Evolutionary conservation across 1,140 invertebrate genomes (phyloP).

Genomic region (Temnothorax nylanderi): DNA sequence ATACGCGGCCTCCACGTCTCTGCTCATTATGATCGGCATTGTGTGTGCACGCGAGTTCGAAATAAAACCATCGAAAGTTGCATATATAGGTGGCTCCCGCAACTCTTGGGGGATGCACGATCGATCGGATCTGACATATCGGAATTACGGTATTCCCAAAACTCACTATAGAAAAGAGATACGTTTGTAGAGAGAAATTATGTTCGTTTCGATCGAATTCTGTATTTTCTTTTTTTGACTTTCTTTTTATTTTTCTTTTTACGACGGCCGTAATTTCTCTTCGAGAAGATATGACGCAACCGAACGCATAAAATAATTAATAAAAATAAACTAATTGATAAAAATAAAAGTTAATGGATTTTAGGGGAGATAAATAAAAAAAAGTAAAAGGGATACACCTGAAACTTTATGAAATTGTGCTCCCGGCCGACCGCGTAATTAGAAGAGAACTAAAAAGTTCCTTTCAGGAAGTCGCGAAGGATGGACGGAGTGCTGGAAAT

Average conservation of each 20-base stretch:
- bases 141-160: background rate
- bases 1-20: slow-evolving; percentile 34
- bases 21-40: slow-evolving; percentile 58
- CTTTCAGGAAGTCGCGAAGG: background rate
- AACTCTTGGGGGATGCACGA: background rate
- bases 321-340: background rate
- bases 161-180: background rate
- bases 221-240: background rate
- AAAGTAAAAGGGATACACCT: background rate
- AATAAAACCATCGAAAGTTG: slow-evolving; percentile 33
- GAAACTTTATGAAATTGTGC: background rate
- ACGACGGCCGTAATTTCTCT: no score
- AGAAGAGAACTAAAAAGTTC: slow-evolving; percentile 1
- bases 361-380: background rate
- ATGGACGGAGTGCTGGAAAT: slow-evolving; percentile 5
- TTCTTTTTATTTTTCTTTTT: background rate
- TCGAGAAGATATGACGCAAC: background rate
- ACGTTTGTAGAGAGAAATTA: background rate
- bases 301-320: background rate
- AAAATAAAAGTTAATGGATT: background rate
- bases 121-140: background rate
- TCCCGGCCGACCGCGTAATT: background rate
- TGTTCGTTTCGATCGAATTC: background rate
- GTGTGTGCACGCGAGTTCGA: slow-evolving; percentile 25
- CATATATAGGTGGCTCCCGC: background rate